These are phyloP conservation scores for Eulemur rubriventer DNA, from an alignment of 2,797 vertebrate species.

Conservation along the genomic window DNA sequence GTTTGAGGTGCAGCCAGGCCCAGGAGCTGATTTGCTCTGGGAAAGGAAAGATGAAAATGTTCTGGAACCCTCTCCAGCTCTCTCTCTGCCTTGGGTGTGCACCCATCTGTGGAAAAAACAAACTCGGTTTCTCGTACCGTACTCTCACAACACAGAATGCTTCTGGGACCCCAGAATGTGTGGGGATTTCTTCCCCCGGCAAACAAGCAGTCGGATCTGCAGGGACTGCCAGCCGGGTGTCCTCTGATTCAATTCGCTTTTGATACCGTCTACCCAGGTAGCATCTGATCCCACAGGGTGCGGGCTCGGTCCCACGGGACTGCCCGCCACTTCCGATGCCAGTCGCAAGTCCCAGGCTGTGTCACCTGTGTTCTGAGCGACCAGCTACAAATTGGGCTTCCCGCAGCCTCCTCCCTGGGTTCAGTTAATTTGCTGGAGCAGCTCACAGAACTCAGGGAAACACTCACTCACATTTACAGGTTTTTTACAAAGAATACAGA, in stretches of 20 bases:
- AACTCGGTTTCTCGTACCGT: background rate
- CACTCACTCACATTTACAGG: background rate
- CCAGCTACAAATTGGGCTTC: background rate
- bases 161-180: background rate
- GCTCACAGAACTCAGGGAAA: background rate
- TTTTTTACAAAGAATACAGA: background rate
- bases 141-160: background rate
- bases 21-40: background rate
- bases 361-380: background rate
- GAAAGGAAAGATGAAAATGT: background rate
- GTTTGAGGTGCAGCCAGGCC: background rate
- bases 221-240: background rate
- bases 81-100: background rate
- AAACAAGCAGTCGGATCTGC: background rate
- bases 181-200: background rate
- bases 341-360: background rate
- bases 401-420: background rate
- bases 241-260: background rate
- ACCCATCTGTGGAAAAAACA: background rate
- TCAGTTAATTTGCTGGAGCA: background rate
- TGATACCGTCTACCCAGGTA: background rate
- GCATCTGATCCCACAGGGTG: background rate
- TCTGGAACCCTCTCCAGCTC: background rate
- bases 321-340: accelerated
- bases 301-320: background rate